These are phyloP conservation scores for Catharus minimus DNA, from an alignment of 2,113 vertebrate species.

Conservation along the genomic window DNA sequence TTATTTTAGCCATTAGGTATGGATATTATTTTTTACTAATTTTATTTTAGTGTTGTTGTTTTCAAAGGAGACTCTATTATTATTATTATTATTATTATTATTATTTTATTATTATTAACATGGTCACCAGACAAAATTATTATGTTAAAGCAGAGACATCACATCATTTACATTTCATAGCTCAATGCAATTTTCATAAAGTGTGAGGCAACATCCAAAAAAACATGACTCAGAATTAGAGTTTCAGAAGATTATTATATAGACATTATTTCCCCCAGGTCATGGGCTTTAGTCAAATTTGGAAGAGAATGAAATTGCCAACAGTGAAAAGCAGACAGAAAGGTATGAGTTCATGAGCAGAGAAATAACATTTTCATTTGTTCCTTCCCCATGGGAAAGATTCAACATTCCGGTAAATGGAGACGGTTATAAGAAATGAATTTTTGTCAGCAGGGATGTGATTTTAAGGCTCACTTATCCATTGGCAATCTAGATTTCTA, in stretches of 20 bases:
- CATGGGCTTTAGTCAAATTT: constrained; percentile 98
- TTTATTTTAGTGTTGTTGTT: constrained; percentile 11
- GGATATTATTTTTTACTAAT: not conserved
- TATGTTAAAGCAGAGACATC: constrained; percentile 83
- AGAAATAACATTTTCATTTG: constrained; percentile 99
- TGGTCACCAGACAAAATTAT: constrained; percentile 81
- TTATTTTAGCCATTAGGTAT: not conserved
- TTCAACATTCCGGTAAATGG: constrained; percentile 97
- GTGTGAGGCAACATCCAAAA: constrained; percentile 83
- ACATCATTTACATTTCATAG: constrained; percentile 88
- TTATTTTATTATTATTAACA: constrained; percentile 42
- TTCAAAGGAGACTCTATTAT: constrained; percentile 29
- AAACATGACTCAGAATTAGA: constrained; percentile 91
- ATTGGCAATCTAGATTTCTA: constrained; percentile 98
- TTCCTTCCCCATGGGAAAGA: constrained; percentile 93
- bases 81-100: not conserved
- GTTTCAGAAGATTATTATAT: constrained; percentile 95
- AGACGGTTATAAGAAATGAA: constrained; percentile 98
- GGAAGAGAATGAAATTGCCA: constrained; percentile 97
- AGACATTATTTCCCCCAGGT: constrained; percentile 99
- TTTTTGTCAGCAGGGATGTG: constrained; percentile 95
- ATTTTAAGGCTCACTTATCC: constrained; percentile 99
- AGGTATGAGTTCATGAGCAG: constrained; percentile 98
- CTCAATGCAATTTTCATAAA: constrained; percentile 87
- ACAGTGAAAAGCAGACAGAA: constrained; percentile 93